Percentiles rank a stretch among this genome's conserved stretches.
These are phyloP conservation scores for Diadophis punctatus DNA, from an alignment of 2,113 vertebrate genomes.

Conservation along the genomic window DNA sequence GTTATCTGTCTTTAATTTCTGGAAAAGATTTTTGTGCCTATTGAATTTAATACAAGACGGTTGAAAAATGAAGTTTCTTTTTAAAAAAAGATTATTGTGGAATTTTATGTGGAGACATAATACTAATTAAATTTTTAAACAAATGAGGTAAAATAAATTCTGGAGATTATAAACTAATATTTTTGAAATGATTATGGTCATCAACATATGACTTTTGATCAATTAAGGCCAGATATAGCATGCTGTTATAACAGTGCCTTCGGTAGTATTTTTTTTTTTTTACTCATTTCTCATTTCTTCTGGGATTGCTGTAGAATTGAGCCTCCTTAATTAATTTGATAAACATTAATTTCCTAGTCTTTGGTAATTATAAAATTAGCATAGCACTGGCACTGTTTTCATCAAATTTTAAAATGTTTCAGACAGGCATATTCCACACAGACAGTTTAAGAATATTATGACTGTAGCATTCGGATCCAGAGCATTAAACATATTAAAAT, in stretches of 20 bases:
- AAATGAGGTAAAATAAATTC: conserved; percentile 21
- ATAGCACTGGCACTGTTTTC: conserved; percentile 8
- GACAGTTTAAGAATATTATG: neutral
- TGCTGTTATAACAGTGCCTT: neutral
- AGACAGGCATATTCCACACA: neutral
- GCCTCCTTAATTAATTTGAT: conserved; percentile 23
- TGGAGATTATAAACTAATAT: conserved; percentile 21
- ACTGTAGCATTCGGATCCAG: neutral
- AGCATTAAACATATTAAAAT: neutral
- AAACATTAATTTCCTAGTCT: neutral
- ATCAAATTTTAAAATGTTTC: neutral
- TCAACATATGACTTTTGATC: neutral
- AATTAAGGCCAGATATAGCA: neutral
- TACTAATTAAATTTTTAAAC: conserved; percentile 40
- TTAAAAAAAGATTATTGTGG: conserved; percentile 8
- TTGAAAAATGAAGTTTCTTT: conserved; percentile 23
- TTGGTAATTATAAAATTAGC: conserved; percentile 17
- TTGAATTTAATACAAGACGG: conserved; percentile 36
- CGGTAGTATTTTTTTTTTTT: neutral
- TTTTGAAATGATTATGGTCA: neutral
- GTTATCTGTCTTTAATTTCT: conserved; percentile 34
- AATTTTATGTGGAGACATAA: conserved; percentile 33
- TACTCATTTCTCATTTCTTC: neutral
- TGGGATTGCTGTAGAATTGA: neutral
- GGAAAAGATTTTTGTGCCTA: conserved; percentile 39